Evolutionary conservation across 2,888 invertebrate genomes (phyloP).

Genomic region (Amitus sp.): DNA sequence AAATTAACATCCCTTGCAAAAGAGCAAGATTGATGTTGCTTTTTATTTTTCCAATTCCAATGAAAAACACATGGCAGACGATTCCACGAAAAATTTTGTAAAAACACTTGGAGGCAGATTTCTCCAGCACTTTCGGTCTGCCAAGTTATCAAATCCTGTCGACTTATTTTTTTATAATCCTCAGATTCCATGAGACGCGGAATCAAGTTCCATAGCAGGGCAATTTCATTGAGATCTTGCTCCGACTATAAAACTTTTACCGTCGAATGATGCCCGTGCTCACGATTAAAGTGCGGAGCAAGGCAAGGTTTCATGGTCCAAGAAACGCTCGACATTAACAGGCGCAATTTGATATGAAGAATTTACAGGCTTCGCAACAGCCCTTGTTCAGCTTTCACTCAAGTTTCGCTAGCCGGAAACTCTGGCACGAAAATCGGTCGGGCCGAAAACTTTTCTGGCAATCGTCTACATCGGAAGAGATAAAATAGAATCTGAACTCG

Average conservation of each 20-base stretch:
- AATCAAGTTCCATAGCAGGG: slow-evolving; percentile 40
- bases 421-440: too few relatives aligned
- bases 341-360: slow-evolving; percentile 8
- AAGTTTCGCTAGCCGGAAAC: too few relatives aligned
- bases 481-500: too few relatives aligned
- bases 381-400: too few relatives aligned
- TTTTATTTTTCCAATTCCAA: not conserved
- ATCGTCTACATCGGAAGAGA: too few relatives aligned
- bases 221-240: slow-evolving; percentile 27
- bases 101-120: slow-evolving; percentile 32
- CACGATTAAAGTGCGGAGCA: not conserved
- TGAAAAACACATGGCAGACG: not conserved
- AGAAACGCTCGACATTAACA: slow-evolving; percentile 14
- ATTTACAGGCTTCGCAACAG: too few relatives aligned
- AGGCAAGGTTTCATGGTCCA: slow-evolving; percentile 5
- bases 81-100: too few relatives aligned
- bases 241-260: slow-evolving; percentile 16
- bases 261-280: slow-evolving; percentile 14
- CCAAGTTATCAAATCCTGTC: slow-evolving; percentile 49
- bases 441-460: too few relatives aligned
- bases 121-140: slow-evolving; percentile 17
- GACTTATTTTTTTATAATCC: slow-evolving; percentile 53
- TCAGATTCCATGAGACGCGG: slow-evolving; percentile 36
- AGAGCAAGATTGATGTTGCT: slow-evolving; percentile 8
- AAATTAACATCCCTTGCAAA: slow-evolving; percentile 14